A percentile compares a stretch with the other conserved stretches of the same genome.
Conservation (phyloP, 1,140 invertebrate genomes). For the Anadara kagoshimensis region DNA sequence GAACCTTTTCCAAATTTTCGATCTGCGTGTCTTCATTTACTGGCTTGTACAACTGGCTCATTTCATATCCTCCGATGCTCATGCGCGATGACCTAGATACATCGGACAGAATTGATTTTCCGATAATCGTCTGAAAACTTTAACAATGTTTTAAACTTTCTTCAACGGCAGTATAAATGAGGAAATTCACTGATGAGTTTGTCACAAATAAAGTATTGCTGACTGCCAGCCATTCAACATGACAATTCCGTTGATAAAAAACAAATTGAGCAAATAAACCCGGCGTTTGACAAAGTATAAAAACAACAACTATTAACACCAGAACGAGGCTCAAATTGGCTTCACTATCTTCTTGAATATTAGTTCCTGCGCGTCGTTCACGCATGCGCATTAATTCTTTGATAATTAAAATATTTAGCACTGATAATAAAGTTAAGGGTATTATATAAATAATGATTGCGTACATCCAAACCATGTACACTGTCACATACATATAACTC, state of each 20-base stretch:
- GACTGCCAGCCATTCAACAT: slow-evolving; percentile 61
- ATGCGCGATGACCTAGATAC: slow-evolving; percentile 23
- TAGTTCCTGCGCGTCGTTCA: slow-evolving; percentile 53
- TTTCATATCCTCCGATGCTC: slow-evolving; percentile 16
- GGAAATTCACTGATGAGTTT: slow-evolving; percentile 70
- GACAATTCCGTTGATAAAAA: slow-evolving; percentile 41
- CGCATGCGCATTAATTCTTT: slow-evolving; percentile 68
- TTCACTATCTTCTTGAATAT: slow-evolving; percentile 66
- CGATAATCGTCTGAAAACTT: slow-evolving; percentile 50
- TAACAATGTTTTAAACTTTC: slow-evolving; percentile 60
- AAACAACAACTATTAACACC: slow-evolving; percentile 67
- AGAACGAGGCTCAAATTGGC: slow-evolving; percentile 66
- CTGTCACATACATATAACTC: slow-evolving; percentile 51
- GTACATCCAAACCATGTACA: slow-evolving; percentile 61
- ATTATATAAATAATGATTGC: slow-evolving; percentile 64
- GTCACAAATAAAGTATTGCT: slow-evolving; percentile 64
- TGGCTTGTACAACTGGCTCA: slow-evolving; percentile 11
- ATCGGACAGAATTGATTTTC: slow-evolving; percentile 24
- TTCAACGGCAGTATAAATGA: slow-evolving; percentile 68
- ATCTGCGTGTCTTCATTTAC: slow-evolving; percentile 27
- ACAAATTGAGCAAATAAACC: slow-evolving; percentile 66
- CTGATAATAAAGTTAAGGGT: slow-evolving; percentile 49
- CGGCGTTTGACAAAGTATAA: slow-evolving; percentile 68
- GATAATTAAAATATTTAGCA: slow-evolving; percentile 59
- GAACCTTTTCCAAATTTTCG: slow-evolving; percentile 32